Base-by-base conservation (phyloP, 2,888 invertebrate genomes). In the Pseudolycoriella hygida region DNA sequence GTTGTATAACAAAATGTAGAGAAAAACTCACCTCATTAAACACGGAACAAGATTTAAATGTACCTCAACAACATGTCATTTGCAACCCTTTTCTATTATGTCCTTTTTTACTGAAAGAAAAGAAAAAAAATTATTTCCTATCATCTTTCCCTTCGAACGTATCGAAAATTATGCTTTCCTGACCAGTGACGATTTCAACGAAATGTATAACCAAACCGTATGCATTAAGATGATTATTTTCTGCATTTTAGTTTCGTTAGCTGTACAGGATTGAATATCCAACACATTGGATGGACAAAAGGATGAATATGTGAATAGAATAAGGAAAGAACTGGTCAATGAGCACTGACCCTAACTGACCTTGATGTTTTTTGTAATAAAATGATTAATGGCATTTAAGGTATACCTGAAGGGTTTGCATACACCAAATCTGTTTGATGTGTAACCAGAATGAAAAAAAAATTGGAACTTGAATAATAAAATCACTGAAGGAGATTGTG, bases 351-450 rank as follows among this genome's bases (percentile, higher is more conserved):
- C 50, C 46, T 42, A 31, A 32, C 25, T 49, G 48, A 50, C 50
- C 50, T 50, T 50, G 49, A 44, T 47, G 25, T 25, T 49, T 50
- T 46, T 49, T 34, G 46, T 45, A 47, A 46, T 45, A 42, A 50
- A 50, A 50, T 50, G 50, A 50, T 50, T 50, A 50, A 50, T 50
- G 44, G 49, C 48, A 48, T 46, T 48, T 48, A 46, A 32, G 34
- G 17, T 17, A 18, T 40, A 40, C 40, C 40, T 34, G 15, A 18
- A 18, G 40, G 40, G 17, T 18, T 19, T 40, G 15, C 17, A 14
- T 37, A 37, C 15, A 25, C 5, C 25, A 25, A 25, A 25, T 25
- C 25, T 8, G 8, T 34, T 34, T 34, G 34, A 14, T 34, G n/a
- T 34, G 15, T 34, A 14, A 34, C 34, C 34, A 25, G 25, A 25